Evolutionary conservation across 2,888 invertebrate species (phyloP).

Genomic region (Exephanes ischioxanthus): DNA sequence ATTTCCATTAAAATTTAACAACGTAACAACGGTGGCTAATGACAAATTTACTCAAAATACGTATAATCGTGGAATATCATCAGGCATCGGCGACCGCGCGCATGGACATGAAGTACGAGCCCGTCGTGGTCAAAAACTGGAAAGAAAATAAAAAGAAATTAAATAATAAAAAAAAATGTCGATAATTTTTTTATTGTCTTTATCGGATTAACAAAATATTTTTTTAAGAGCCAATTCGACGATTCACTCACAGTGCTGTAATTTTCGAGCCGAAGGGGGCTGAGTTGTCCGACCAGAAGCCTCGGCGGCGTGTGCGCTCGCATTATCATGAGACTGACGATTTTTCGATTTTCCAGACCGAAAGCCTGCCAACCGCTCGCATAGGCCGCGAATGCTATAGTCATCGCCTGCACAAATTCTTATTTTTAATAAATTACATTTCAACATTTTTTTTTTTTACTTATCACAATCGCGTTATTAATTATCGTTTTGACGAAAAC

Average conservation of each 20-base stretch:
- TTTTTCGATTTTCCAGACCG: constrained; percentile 55
- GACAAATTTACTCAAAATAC: neutral
- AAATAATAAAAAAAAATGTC: neutral
- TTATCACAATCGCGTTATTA: neutral
- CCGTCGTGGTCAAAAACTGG: constrained; percentile 68
- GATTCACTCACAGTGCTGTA: constrained; percentile 65
- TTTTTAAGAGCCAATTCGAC: neutral
- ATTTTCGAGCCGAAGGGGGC: constrained; percentile 66
- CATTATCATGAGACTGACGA: constrained; percentile 64
- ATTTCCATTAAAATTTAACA: constrained; percentile 27
- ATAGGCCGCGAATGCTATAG: constrained; percentile 63
- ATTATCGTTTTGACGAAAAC: neutral
- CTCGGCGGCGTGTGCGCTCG: constrained; percentile 61
- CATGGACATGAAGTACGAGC: constrained; percentile 68
- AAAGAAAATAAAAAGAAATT: constrained; percentile 33
- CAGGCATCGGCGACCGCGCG: constrained; percentile 59
- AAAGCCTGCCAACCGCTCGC: constrained; percentile 65
- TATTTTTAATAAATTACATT: neutral
- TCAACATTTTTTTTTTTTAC: neutral
- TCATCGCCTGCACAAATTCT: constrained; percentile 46
- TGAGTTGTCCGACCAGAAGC: constrained; percentile 62
- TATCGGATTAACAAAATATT: neutral
- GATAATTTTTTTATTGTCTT: neutral
- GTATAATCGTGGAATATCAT: neutral
- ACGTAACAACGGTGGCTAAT: neutral